phyloP scores from a whole-genome alignment of 2,113 vertebrate genomes.

The Oreochromis spilurus region DNA sequence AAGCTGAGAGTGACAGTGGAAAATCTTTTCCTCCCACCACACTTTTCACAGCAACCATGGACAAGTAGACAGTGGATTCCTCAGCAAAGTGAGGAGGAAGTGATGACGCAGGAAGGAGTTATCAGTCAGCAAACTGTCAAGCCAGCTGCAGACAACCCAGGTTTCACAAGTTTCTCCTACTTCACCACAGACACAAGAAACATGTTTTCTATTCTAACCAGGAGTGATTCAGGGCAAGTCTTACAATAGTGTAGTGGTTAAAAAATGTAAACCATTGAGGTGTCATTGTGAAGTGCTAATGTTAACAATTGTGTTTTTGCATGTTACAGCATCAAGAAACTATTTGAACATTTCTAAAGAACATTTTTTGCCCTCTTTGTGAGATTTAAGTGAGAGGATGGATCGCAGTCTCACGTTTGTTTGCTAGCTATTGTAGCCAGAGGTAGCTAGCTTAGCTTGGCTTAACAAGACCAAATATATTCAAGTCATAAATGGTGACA shows the following conservation, averaged over 20 bases:
- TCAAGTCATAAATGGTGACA: neutral
- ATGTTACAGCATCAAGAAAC: neutral
- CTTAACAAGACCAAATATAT: neutral
- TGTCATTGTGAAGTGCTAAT: neutral
- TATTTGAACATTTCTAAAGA: neutral
- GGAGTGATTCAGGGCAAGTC: neutral
- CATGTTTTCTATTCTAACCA: constrained; percentile 15
- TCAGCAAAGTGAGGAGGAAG: constrained; percentile 63
- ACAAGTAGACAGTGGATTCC: constrained; percentile 40
- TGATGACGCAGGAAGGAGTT: constrained; percentile 60
- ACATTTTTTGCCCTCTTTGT: neutral
- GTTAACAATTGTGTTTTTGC: neutral
- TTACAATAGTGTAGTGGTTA: neutral
- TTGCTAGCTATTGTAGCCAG: neutral
- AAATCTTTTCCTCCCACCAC: constrained; percentile 16
- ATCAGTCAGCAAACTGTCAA: constrained; percentile 49
- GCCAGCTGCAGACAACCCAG: constrained; percentile 19
- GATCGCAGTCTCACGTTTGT: neutral
- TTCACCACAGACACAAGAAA: neutral
- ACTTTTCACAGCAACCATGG: constrained; percentile 49
- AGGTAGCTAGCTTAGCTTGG: neutral
- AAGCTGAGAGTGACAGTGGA: constrained; percentile 24
- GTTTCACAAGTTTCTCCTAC: constrained; percentile 54
- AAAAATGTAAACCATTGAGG: neutral
- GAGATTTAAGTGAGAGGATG: neutral